These are phyloP conservation scores for Sapajus apella DNA, from an alignment of 2,113 vertebrate genomes.

Conservation along the genomic window DNA sequence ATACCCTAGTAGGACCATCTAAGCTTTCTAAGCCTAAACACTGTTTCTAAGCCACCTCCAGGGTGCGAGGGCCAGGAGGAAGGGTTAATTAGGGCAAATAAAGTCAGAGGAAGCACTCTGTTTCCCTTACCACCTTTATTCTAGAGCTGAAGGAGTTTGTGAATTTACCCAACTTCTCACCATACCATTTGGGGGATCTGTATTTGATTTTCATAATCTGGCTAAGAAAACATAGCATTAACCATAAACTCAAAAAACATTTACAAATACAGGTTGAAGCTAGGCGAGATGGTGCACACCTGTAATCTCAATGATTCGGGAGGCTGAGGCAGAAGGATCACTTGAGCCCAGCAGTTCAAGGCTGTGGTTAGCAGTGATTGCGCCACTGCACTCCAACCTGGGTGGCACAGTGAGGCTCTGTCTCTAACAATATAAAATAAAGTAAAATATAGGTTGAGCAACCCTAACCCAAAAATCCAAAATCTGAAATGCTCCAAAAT, in stretches of 20 bases:
- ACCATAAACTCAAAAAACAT: background rate
- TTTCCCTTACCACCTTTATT: too few relatives aligned
- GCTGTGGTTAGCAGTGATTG: too few relatives aligned
- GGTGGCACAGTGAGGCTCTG: too few relatives aligned
- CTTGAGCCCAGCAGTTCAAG: too few relatives aligned
- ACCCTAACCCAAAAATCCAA: background rate
- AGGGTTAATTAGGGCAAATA: background rate
- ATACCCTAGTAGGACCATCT: background rate
- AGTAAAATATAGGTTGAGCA: background rate
- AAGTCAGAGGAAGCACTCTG: background rate
- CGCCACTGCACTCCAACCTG: too few relatives aligned
- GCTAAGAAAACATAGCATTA: background rate
- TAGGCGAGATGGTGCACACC: too few relatives aligned
- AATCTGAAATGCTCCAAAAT: background rate
- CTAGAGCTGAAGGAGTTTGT: background rate
- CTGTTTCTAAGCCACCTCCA: background rate
- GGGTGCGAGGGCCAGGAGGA: background rate
- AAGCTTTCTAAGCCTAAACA: background rate
- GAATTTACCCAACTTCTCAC: background rate
- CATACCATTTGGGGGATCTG: background rate
- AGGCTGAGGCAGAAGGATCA: too few relatives aligned
- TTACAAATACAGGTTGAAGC: background rate
- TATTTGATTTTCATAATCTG: background rate
- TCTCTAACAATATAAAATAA: too few relatives aligned
- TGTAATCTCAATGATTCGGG: too few relatives aligned